Evolutionary conservation across 2,113 vertebrate genomes (phyloP).

Genomic region (Lonchura striata): DNA sequence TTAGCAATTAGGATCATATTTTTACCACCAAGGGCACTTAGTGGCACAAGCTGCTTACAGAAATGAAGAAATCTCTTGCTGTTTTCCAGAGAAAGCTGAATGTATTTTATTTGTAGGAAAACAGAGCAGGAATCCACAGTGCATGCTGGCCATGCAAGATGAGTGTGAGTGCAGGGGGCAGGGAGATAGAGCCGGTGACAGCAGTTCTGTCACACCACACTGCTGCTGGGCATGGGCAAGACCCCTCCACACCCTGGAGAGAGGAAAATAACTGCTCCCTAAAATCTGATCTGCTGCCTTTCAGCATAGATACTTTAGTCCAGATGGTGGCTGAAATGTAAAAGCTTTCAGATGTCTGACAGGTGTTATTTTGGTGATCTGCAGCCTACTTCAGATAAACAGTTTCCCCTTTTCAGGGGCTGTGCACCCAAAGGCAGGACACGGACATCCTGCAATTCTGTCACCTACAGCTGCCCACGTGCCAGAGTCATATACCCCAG

Average conservation of each 20-base stretch:
- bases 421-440: not conserved
- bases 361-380: not conserved
- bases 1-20: not conserved
- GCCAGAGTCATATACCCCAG: too few species aligned
- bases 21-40: not conserved
- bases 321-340: not conserved
- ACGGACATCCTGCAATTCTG: not conserved
- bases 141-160: accelerated
- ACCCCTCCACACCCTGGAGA: not conserved
- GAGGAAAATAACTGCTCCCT: not conserved
- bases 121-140: not conserved
- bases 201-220: not conserved
- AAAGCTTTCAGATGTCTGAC: not conserved
- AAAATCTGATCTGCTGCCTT: not conserved
- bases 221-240: accelerated
- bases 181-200: accelerated
- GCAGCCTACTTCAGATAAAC: not conserved
- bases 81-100: not conserved
- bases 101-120: not conserved
- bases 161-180: accelerated
- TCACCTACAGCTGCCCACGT: not conserved
- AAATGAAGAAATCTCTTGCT: not conserved
- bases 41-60: not conserved
- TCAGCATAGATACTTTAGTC: not conserved
- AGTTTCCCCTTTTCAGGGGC: not conserved